Evolutionary conservation across 2,888 invertebrate genomes (phyloP).

Genomic region (Cotesia congregata): DNA sequence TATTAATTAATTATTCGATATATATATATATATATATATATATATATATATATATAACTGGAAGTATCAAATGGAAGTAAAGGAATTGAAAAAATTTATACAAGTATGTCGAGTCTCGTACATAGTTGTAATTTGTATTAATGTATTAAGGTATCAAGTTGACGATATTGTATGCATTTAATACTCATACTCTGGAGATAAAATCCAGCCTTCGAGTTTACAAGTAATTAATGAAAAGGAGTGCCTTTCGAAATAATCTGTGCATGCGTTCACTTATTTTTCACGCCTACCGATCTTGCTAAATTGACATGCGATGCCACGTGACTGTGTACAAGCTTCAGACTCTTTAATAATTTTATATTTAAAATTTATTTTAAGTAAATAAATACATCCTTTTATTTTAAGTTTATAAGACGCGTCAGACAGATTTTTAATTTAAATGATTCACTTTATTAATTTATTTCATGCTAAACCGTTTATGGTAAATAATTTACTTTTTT

Average conservation of each 20-base stretch:
- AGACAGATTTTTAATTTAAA: background rate
- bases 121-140: too few relatives aligned
- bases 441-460: background rate
- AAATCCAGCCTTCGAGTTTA: constrained; percentile 28
- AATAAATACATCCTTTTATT: background rate
- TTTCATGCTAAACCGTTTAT: background rate
- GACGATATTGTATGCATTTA: background rate
- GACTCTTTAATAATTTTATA: background rate
- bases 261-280: constrained; percentile 39
- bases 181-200: constrained; percentile 1
- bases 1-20: too few relatives aligned
- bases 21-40: too few relatives aligned
- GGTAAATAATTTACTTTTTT: background rate
- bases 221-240: constrained; percentile 42
- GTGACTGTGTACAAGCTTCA: constrained; percentile 15
- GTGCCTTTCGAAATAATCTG: constrained; percentile 35
- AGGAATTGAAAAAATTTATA: too few relatives aligned
- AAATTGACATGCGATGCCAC: constrained; percentile 39
- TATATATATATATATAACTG: background rate
- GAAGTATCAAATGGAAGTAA: background rate
- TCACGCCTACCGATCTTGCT: constrained; percentile 38
- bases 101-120: too few relatives aligned
- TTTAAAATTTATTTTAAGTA: background rate
- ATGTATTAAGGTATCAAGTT: background rate
- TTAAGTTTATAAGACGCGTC: background rate